Percentiles rank a stretch among this genome's conserved stretches.
Evolutionary conservation across 2,113 vertebrate genomes (phyloP).

Genomic region (Triplophysa dalaica): DNA sequence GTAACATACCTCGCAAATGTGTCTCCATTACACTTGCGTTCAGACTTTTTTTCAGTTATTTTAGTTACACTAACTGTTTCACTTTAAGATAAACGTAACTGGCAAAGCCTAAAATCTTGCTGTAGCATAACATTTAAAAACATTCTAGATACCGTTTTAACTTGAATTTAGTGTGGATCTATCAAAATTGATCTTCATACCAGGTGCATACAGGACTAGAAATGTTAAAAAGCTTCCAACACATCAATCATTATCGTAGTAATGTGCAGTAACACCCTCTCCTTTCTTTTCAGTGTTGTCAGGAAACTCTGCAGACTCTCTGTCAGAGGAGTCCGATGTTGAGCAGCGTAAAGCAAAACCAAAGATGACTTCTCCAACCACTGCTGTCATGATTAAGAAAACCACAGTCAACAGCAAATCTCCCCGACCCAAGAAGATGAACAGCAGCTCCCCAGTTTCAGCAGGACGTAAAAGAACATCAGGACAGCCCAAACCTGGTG

Average conservation of each 20-base stretch:
- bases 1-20: background rate
- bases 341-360: slow-evolving; percentile 70
- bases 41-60: no score
- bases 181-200: no score
- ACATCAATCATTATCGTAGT: background rate
- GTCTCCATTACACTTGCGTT: background rate
- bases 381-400: slow-evolving; percentile 69
- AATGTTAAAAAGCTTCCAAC: background rate
- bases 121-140: no score
- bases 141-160: no score
- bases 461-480: slow-evolving; percentile 65
- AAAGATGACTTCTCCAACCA: slow-evolving; percentile 53
- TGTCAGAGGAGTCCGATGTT: slow-evolving; percentile 74
- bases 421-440: slow-evolving; percentile 73
- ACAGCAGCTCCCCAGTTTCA: slow-evolving; percentile 53
- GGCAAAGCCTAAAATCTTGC: no score
- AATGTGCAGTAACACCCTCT: background rate
- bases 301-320: slow-evolving; percentile 77
- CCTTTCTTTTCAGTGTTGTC: slow-evolving; percentile 71
- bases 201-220: background rate
- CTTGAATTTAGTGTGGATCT: no score
- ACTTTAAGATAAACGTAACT: no score
- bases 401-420: slow-evolving; percentile 67
- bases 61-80: no score
- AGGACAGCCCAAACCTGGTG: slow-evolving; percentile 66